Evolutionary conservation across 2,113 vertebrate species (phyloP), one percentile per base, ranked within the genome.

Genomic region (Zosterops borbonicus): DNA sequence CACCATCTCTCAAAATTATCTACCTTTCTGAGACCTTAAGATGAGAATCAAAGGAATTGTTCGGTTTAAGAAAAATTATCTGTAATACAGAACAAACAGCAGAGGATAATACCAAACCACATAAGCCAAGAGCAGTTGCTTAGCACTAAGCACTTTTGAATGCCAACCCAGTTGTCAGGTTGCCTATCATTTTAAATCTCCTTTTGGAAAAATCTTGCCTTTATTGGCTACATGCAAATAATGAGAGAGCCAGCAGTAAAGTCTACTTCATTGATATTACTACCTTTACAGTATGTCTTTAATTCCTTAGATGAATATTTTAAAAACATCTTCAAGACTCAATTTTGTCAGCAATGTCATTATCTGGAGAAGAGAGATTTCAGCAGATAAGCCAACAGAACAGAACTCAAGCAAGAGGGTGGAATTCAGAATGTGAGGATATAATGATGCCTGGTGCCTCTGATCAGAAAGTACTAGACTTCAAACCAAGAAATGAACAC

Each of bases 401-500:
- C 18, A 56, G 35, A 84, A 79, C 18, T 69, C 46, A 63, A 73
- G 74, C 29, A 92, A 76, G 37, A 94, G 21, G 28, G 27, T 10
- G 73, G 22, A 91, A 79, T 39, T 73, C 76, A 77, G 70, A 82
- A 81, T 58, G 25, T 29, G 44, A 85, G 11, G n/a, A 62, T 69
- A 87, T 81, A 65, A 73, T 19, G 78, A 87, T 59, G 74, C 31
- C 76, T 91, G 53, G 50, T 85, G 70, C 87, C 78, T 91, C 81
- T 49, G 58, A 80, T 75, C 58, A 95, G 67, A 91, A 91, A 49
- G 42, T 31, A 85, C 85, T 83, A 83, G 42, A 77, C 71, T 86
- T 94, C 84, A 92, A 85, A 85, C 53, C 46, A 87, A 83, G 75
- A 90, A 91, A 89, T 75, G 65, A 94, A 67, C 33, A 62, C 42